Percentiles rank a stretch among this genome's conserved stretches.
Evolutionary conservation across 2,888 invertebrate species (phyloP).

Genomic region (Ptilodon capucinus): DNA sequence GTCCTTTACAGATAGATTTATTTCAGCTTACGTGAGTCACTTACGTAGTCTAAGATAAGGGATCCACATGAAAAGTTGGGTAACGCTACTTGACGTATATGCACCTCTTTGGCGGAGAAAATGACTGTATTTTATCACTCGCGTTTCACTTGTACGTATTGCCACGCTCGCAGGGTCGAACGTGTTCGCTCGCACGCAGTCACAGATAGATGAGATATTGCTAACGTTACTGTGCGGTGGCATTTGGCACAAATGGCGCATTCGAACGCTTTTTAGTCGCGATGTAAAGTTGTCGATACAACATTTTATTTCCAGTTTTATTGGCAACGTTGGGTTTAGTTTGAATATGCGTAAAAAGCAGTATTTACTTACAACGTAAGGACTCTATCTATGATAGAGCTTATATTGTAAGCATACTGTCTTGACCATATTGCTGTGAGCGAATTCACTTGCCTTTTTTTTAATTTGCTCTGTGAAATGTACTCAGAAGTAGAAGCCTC

Average conservation of each 20-base stretch:
- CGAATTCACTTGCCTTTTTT: no score
- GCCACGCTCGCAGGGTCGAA: constrained; percentile 32
- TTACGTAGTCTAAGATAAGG: constrained; percentile 35
- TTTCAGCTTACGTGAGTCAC: constrained; percentile 27
- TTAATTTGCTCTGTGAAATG: no score
- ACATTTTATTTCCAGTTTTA: neutral
- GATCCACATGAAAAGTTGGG: constrained; percentile 55
- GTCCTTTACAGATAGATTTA: constrained; percentile 19
- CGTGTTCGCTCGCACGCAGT: constrained; percentile 31
- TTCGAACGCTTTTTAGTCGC: constrained; percentile 30
- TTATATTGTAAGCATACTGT: no score
- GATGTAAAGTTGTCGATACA: constrained; percentile 17
- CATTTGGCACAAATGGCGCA: constrained; percentile 40
- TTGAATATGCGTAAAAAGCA: no score
- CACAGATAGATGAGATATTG: constrained; percentile 40
- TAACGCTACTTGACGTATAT: constrained; percentile 52
- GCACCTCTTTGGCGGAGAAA: constrained; percentile 49
- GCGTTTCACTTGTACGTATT: constrained; percentile 54
- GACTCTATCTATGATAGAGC: no score
- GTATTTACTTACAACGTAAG: no score
- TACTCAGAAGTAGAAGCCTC: no score
- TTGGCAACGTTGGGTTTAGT: neutral
- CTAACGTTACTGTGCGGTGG: constrained; percentile 31
- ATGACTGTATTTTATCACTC: constrained; percentile 56
- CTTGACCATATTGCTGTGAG: no score